These are phyloP conservation scores for Pyralis farinalis DNA, from an alignment of 2,888 invertebrate genomes.

Conservation along the genomic window DNA sequence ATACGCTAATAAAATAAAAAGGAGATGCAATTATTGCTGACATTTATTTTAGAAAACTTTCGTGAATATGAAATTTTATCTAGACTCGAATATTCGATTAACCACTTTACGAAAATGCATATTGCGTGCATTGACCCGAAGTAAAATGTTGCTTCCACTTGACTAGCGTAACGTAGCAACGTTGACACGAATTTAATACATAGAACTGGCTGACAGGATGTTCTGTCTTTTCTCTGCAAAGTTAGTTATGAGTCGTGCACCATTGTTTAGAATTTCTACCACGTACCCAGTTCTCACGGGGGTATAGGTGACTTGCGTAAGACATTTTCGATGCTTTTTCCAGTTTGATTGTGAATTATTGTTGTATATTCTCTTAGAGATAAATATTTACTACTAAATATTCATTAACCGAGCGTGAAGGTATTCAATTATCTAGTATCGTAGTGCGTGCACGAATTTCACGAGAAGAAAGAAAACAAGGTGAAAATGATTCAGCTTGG, in stretches of 20 bases:
- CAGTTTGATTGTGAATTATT: not conserved
- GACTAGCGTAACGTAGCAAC: not conserved
- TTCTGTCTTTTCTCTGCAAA: constrained; percentile 27
- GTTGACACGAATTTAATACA: constrained; percentile 3
- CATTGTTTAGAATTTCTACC: constrained; percentile 62
- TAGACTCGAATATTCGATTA: too few relatives aligned
- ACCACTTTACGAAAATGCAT: constrained; percentile 1
- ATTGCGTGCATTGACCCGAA: constrained; percentile 8
- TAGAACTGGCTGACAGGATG: constrained; percentile 22
- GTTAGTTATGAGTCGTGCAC: constrained; percentile 33
- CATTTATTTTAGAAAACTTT: too few relatives aligned
- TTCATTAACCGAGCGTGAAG: constrained; percentile 67
- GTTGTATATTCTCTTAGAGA: constrained; percentile 6
- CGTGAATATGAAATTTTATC: too few relatives aligned
- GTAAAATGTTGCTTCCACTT: constrained; percentile 3
- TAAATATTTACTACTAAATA: constrained; percentile 38
- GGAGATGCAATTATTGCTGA: not conserved
- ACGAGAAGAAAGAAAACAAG: constrained; percentile 65
- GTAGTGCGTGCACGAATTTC: constrained; percentile 65
- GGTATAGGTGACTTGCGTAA: constrained; percentile 30
- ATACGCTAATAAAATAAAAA: not conserved
- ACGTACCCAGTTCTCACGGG: constrained; percentile 71
- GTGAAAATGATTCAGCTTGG: constrained; percentile 70
- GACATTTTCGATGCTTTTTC: constrained; percentile 26
- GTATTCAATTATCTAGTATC: constrained; percentile 59